Base-by-base conservation (phyloP, 2,797 vertebrate genomes). In the Myoxocephalus aenaeus region DNA sequence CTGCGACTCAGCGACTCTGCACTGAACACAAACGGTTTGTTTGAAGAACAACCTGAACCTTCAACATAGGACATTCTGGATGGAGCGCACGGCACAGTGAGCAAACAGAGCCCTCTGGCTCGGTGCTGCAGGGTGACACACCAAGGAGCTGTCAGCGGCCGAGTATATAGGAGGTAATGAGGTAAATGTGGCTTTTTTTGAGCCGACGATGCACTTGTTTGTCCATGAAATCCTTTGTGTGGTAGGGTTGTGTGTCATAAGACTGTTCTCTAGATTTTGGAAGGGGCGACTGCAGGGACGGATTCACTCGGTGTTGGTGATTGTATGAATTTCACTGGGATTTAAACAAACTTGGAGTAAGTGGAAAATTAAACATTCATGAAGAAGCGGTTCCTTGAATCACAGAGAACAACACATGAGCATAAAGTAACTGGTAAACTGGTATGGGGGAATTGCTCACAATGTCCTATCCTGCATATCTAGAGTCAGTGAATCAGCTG, bases 191-290 rank as follows among this genome's bases (percentile, higher is more conserved):
- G 8, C 42, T 48, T 6, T 53, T 53, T 42, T n/a, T 18, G 32
- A 71, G 65, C 71, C 65, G 57, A 62, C 2, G 8, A 38, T 36
- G 67, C 48, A 58, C n/a, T 44, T 79, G 25, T 70, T 73, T 59
- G 51, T 44, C 29, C 32, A 25, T 46, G 29, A 57, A 27, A 77
- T 65, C 42, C 50, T 57, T 65, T 42, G 40, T 40, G 40, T 13
- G 12, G 34, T 34, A 34, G 11, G 46, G 25, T 58, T 72, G 56
- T 65, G 71, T 3, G 27, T 66, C 14, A 40, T 25, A 29, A 42
- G n/a, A 48, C 50, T 65, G n/a, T 51, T 73, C 34, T 14, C 13
- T 71, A 57, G 27, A 53, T 48, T 64, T 44, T 58, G 34, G 27
- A 46, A 54, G 20, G 32, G 29, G 36, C 6, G 7, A 56, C 61